Conservation (phyloP, 2,797 vertebrate species). For the Chelon auratus region DNA sequence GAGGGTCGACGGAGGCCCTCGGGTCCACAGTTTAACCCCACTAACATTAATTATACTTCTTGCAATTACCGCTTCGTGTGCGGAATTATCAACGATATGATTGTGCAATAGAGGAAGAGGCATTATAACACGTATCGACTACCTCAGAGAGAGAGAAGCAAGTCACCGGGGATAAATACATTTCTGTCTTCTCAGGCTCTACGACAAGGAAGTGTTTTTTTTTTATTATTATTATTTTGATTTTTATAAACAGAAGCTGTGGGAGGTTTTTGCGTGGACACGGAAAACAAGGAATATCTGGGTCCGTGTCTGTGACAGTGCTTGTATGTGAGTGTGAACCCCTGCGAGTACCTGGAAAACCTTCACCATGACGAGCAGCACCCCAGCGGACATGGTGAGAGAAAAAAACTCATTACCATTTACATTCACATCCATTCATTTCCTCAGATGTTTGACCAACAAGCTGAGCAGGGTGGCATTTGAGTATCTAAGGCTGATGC, state of each 20-base stretch:
- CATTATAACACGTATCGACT: constrained; percentile 39
- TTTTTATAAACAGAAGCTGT: neutral
- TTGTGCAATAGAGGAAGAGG: constrained; percentile 68
- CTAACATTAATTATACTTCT: constrained; percentile 8
- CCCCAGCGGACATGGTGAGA: constrained; percentile 86
- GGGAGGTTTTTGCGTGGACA: constrained; percentile 9
- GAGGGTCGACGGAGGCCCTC: constrained; percentile 74
- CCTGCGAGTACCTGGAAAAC: constrained; percentile 49
- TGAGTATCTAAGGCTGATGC: neutral
- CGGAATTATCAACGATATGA: constrained; percentile 54
- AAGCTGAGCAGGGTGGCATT: neutral
- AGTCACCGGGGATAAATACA: constrained; percentile 36
- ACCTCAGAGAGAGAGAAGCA: constrained; percentile 38
- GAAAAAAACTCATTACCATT: neutral
- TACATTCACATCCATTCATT: constrained; percentile 11
- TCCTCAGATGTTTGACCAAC: neutral
- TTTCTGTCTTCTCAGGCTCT: constrained; percentile 28
- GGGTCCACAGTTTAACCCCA: constrained; percentile 56
- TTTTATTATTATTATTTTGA: neutral
- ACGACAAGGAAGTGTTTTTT: constrained; percentile 27
- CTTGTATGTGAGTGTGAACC: constrained; percentile 42
- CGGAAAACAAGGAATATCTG: constrained; percentile 35
- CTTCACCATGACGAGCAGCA: constrained; percentile 83
- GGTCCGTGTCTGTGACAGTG: constrained; percentile 30
- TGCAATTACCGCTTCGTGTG: constrained; percentile 15